Base-by-base conservation (phyloP, 2,797 vertebrate species). In the Leucoraja ocellata region DNA sequence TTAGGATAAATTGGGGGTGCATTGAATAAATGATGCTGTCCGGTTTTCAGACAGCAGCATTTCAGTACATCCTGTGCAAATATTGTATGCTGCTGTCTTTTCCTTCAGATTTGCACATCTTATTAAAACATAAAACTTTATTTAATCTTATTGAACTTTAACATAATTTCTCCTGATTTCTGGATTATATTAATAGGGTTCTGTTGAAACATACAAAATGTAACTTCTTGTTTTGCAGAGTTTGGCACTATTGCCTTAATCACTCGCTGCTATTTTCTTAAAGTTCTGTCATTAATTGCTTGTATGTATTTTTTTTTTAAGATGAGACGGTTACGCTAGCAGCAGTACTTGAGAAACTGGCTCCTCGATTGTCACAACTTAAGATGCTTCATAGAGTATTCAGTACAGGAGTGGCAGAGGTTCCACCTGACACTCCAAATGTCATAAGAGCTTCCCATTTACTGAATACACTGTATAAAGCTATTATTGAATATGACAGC, bases 391-490 rank as follows among this genome's bases (percentile, higher is more conserved):
- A 99, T 95, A 98, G 96, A 94, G 97, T 99, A 74, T 99, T 99
- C 94, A 98, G 98, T 94, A 99, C 98, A 0, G 99, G 98, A n/a
- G 97, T 99, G 16, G 98, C 98, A 0, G 98, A 99, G 94, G 99
- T 99, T 0, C 99, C 99, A 0, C 97, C 97, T 0, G 98, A 98
- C 93, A 99, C 98, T 1, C 97, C 98, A 3, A 99, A 99, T 25
- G 98, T 99, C 10, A 97, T 99, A 25, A 96, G 98, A 94, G 99
- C 99, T 0, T 99, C 99, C 32, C 99, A 99, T 94, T 95, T 99
- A 93, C 98, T 99, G 93, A 99, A 99, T 95, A 99, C 98, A 0
- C 96, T 99, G 83, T 99, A 99, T 97, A 99, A 99, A 95, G 98
- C 99, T 63, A 99, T 99, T 95, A 97, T 99, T 0, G 98, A 99